Evolutionary conservation across 2,888 invertebrate genomes (phyloP), one percentile per base, ranked within the genome.

Genomic region (Halocaridina rubra): DNA sequence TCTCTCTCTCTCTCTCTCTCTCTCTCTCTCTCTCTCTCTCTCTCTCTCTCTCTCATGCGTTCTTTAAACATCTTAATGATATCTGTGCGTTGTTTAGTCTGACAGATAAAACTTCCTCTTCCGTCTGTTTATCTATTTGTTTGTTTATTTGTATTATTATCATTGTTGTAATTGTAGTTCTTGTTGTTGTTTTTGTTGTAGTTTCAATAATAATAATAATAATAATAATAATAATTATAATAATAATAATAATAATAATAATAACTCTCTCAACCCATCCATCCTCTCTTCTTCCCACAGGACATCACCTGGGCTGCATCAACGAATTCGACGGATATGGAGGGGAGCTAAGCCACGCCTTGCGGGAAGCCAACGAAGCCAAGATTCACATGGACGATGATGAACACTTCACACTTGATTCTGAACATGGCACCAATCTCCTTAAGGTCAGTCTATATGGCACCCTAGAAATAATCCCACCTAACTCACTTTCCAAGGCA

Each of bases 311-410:
- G 57, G 84, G 81, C 3, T 86, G 86, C 74, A 61, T 80, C 75
- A 80, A 64, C 10, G 80, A 79, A 39, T 86, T 86, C 33, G 86
- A 86, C 74, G 86, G 86, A 7, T 39, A 59, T 33, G 86, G 86
- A 0, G 86, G 84, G 22, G 80, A 84, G 80, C 74, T 86, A 53
- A 78, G 80, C 22, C 86, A 86, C 80, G 75, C 86, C 10, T 80
- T 86, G 24, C 22, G 84, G 24, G 64, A 61, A 22, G 33, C 61
- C 13, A 59, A 46, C 0, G 75, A 84, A 29, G 80, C 86, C 16
- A 84, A 86, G 27, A 86, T 86, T 19, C 86, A 86, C 74, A 80
- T 86, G 75, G 86, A 86, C 16, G 86, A 86, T 39, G 86, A 86
- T 22, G 86, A 86, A 30, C 84, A 77, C 30, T 80, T 84, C 71